Conservation (phyloP, 2,888 invertebrate genomes). For the Mimumesa dahlbomi region DNA sequence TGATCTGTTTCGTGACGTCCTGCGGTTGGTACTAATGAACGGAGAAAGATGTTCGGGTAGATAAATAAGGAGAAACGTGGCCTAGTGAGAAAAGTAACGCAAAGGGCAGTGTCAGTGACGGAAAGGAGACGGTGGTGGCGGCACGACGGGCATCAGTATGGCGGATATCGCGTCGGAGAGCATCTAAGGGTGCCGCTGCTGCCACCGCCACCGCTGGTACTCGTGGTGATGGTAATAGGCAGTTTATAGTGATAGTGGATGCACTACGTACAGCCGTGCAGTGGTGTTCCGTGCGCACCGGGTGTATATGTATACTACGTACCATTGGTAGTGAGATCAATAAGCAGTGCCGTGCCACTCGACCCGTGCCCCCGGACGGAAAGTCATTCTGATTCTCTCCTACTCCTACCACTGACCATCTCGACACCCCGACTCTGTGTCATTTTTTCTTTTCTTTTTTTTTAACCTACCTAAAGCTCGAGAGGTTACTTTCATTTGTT, state of each 20-base stretch:
- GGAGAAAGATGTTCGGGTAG: not conserved
- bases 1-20: not conserved
- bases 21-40: not conserved
- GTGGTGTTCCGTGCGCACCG: constrained; percentile 71
- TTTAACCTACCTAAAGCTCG: not conserved
- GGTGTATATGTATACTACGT: constrained; percentile 74
- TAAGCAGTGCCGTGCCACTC: constrained; percentile 78
- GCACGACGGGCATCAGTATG: constrained; percentile 11
- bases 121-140: constrained; percentile 1
- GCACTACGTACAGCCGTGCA: constrained; percentile 58
- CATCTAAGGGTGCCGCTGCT: constrained; percentile 27
- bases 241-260: constrained; percentile 53
- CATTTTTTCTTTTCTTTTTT: not conserved
- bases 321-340: constrained; percentile 78
- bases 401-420: constrained; percentile 4
- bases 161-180: constrained; percentile 13
- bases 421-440: not conserved
- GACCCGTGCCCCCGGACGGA: constrained; percentile 54
- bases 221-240: constrained; percentile 24
- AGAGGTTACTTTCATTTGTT: constrained; percentile 26
- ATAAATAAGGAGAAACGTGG: not conserved
- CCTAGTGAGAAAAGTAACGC: not conserved
- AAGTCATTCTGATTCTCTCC: constrained; percentile 50
- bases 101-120: constrained; percentile 22
- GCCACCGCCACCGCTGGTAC: constrained; percentile 27